Percentiles rank a stretch among this genome's conserved stretches.
phyloP scores from a whole-genome alignment of 2,888 invertebrate species.

The Caenorhabditis afra region DNA sequence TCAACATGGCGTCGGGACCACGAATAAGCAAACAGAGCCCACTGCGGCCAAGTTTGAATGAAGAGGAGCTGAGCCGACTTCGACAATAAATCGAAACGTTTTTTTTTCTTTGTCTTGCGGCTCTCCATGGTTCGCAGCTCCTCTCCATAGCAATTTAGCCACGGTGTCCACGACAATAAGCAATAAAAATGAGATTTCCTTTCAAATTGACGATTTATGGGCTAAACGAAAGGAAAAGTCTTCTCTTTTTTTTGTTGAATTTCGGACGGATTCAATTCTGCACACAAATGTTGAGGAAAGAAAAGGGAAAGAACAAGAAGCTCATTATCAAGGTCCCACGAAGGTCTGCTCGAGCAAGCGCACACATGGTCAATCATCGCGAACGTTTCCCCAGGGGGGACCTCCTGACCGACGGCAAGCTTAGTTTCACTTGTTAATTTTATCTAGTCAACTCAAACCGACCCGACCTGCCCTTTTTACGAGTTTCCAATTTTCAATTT shows the following conservation, averaged over 20 bases:
- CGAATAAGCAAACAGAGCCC: constrained; percentile 25
- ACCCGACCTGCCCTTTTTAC: constrained; percentile 10
- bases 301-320: constrained; percentile 1
- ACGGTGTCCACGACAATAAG: constrained; percentile 28
- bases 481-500: constrained; percentile 37
- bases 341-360: constrained; percentile 5
- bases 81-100: constrained; percentile 25
- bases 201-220: not conserved
- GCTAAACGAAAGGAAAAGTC: not conserved
- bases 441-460: constrained; percentile 11
- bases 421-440: constrained; percentile 41
- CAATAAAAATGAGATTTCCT: constrained; percentile 17
- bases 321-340: constrained; percentile 25
- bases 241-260: not conserved
- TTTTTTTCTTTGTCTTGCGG: not conserved
- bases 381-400: constrained; percentile 47
- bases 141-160: constrained; percentile 43
- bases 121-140: constrained; percentile 32
- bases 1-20: constrained; percentile 34
- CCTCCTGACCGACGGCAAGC: not conserved
- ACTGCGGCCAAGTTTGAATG: constrained; percentile 12
- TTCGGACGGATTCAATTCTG: not conserved
- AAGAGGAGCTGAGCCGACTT: constrained; percentile 23
- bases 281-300: not conserved
- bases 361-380: constrained; percentile 41